Conservation (phyloP, 2,888 invertebrate genomes). For the Polia nebulosa region DNA sequence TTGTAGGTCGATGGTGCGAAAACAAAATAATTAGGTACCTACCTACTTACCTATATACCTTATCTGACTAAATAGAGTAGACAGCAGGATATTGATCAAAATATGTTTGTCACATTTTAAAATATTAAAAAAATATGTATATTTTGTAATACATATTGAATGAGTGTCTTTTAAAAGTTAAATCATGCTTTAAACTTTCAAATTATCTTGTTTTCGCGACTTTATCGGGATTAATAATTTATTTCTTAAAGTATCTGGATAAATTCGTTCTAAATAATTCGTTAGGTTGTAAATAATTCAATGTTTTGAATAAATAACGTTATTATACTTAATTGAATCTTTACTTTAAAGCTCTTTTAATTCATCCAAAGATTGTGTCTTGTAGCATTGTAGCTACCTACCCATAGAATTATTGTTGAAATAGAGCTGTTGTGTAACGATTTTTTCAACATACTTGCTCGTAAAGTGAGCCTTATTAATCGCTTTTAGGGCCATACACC, state of each 20-base stretch:
- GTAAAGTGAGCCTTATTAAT: too few relatives aligned
- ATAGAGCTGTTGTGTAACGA: too few relatives aligned
- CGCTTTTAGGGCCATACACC: too few relatives aligned
- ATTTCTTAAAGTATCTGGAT: background rate
- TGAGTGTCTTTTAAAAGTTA: slow-evolving; percentile 21
- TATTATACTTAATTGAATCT: background rate
- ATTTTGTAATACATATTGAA: background rate
- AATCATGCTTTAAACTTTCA: slow-evolving; percentile 30
- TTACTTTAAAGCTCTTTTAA: background rate
- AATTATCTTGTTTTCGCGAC: slow-evolving; percentile 40
- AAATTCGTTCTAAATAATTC: background rate
- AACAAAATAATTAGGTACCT: slow-evolving; percentile 6
- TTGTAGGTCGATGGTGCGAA: slow-evolving; percentile 7
- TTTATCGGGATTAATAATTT: background rate
- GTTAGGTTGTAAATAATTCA: too few relatives aligned
- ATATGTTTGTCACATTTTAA: slow-evolving; percentile 19
- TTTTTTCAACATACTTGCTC: too few relatives aligned
- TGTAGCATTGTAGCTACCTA: background rate
- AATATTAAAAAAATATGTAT: slow-evolving; percentile 21
- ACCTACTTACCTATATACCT: too few relatives aligned
- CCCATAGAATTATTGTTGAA: too few relatives aligned
- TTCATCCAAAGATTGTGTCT: background rate
- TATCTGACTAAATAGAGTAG: background rate
- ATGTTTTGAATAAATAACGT: too few relatives aligned
- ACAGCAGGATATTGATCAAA: slow-evolving; percentile 17